Evolutionary conservation across 2,797 vertebrate species (phyloP).

Genomic region (Ispidina picta): DNA sequence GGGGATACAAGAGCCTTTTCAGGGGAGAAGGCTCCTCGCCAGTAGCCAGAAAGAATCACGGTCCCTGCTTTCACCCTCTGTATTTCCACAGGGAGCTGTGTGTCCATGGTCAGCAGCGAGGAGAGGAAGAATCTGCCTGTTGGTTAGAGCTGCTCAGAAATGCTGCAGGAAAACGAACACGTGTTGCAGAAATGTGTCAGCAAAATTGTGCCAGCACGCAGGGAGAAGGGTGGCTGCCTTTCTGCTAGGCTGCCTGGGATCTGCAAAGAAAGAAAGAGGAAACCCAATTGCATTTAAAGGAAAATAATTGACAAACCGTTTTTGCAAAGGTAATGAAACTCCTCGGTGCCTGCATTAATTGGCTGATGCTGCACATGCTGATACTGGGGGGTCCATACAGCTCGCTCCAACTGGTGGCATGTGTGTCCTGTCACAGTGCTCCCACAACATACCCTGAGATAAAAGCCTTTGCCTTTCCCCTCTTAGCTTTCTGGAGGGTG

Average conservation of each 20-base stretch:
- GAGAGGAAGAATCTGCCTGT: background rate
- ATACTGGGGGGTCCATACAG: fast-evolving
- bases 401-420: background rate
- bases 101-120: background rate
- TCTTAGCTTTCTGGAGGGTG: background rate
- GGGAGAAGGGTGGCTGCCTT: background rate
- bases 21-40: background rate
- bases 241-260: background rate
- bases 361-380: background rate
- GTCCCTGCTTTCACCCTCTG: background rate
- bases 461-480: background rate
- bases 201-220: background rate
- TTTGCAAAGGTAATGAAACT: background rate
- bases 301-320: background rate
- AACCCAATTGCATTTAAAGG: background rate
- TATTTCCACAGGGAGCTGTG: background rate
- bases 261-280: background rate
- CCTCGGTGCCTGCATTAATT: background rate
- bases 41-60: background rate
- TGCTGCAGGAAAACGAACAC: background rate
- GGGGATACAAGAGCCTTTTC: background rate
- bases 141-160: background rate
- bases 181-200: background rate
- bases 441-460: background rate
- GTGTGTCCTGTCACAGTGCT: fast-evolving